phyloP scores from a whole-genome alignment of 2,797 vertebrate genomes.

The Melanitta fusca region DNA sequence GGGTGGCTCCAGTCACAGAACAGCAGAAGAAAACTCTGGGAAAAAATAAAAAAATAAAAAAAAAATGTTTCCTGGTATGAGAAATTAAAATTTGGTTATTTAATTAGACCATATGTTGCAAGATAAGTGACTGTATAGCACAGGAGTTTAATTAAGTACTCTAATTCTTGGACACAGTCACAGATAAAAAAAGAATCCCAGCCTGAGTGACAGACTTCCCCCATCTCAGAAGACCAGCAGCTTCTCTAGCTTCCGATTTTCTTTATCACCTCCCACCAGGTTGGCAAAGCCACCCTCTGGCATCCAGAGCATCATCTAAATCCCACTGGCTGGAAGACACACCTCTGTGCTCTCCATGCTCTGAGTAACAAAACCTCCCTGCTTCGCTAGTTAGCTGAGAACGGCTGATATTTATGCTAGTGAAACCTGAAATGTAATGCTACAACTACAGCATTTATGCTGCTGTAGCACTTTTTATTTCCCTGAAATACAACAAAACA shows the following conservation, averaged over 20 bases:
- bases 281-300: neutral
- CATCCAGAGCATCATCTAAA: neutral
- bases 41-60: neutral
- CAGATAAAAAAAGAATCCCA: neutral
- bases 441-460: neutral
- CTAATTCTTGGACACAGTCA: neutral
- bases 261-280: neutral
- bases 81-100: neutral
- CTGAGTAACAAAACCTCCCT: neutral
- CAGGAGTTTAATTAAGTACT: neutral
- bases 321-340: neutral
- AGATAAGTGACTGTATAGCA: neutral
- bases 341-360: neutral
- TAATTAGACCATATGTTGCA: neutral
- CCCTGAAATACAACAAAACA: neutral
- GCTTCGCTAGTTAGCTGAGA: neutral
- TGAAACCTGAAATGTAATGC: neutral
- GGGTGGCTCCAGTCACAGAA: neutral
- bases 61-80: neutral
- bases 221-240: neutral
- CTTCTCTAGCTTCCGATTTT: neutral
- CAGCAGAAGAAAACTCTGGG: neutral
- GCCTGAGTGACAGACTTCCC: neutral
- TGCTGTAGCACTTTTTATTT: rapidly evolving
- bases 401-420: neutral